phyloP scores from a whole-genome alignment of 1,140 invertebrate genomes.

The Chionoecetes opilio region DNA sequence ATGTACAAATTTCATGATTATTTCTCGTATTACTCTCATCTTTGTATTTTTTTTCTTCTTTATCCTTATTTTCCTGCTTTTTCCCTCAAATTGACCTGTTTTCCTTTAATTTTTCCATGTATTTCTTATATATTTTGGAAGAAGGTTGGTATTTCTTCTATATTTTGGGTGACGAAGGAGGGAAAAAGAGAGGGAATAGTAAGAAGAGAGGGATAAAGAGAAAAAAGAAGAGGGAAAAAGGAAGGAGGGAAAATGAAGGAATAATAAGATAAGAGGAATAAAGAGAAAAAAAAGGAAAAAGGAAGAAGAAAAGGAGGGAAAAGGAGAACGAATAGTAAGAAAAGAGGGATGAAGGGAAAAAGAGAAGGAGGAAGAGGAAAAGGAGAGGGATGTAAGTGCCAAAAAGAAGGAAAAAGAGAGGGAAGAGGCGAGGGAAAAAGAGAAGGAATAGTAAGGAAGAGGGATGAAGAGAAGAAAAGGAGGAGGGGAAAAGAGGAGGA shows the following conservation, averaged over 20 bases:
- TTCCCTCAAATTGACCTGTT: no score
- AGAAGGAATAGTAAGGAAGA: no score
- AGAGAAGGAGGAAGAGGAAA: not conserved
- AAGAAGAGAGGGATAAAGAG: not conserved
- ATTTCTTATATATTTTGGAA: no score
- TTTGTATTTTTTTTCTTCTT: no score
- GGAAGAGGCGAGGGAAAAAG: not conserved
- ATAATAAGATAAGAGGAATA: not conserved
- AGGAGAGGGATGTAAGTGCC: no score
- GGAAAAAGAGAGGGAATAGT: not conserved
- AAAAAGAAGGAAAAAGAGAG: not conserved
- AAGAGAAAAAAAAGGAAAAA: not conserved
- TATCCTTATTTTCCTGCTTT: no score
- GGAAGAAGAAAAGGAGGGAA: not conserved
- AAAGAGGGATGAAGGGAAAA: not conserved
- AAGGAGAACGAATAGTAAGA: not conserved
- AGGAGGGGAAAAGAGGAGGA: no score
- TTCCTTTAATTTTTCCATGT: no score
- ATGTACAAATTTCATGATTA: no score
- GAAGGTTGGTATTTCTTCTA: no score
- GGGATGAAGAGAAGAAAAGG: no score
- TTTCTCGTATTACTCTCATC: no score
- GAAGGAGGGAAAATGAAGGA: not conserved
- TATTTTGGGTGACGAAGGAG: not conserved
- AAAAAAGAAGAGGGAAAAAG: not conserved